Conservation (phyloP, 64 coral and sea anemone genomes). For the Anthopleura sola region DNA sequence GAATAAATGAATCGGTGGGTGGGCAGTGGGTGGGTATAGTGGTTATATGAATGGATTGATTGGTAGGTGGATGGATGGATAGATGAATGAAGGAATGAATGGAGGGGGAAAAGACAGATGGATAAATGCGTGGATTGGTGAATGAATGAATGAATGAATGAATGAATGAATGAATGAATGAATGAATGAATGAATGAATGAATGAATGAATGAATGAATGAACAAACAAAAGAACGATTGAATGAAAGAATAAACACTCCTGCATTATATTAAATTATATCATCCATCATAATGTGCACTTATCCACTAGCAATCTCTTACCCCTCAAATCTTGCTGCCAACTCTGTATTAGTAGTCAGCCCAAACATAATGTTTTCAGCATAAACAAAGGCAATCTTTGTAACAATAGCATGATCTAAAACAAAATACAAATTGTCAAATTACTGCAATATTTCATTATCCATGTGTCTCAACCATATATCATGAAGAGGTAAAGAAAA, state of each 20-base stretch:
- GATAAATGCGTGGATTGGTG: neutral
- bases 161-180: neutral
- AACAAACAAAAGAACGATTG: neutral
- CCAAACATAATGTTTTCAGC: slow-evolving; percentile 10
- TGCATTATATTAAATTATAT: no score
- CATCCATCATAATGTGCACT: no score
- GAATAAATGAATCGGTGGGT: no score
- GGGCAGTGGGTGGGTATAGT: no score
- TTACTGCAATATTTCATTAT: no score
- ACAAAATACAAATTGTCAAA: no score
- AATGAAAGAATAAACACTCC: neutral
- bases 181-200: neutral
- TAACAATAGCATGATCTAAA: slow-evolving; percentile 37
- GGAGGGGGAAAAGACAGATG: no score
- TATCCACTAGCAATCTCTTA: neutral
- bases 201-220: neutral
- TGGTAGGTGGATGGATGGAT: no score
- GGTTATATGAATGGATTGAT: no score
- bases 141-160: neutral
- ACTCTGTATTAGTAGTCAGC: neutral
- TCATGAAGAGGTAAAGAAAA: neutral
- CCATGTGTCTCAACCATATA: no score
- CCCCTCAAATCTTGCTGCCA: neutral
- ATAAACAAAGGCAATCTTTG: slow-evolving; percentile 12
- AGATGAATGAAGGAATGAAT: no score